phyloP scores from a whole-genome alignment of 2,888 invertebrate species.

The Aleiodes testaceus region DNA sequence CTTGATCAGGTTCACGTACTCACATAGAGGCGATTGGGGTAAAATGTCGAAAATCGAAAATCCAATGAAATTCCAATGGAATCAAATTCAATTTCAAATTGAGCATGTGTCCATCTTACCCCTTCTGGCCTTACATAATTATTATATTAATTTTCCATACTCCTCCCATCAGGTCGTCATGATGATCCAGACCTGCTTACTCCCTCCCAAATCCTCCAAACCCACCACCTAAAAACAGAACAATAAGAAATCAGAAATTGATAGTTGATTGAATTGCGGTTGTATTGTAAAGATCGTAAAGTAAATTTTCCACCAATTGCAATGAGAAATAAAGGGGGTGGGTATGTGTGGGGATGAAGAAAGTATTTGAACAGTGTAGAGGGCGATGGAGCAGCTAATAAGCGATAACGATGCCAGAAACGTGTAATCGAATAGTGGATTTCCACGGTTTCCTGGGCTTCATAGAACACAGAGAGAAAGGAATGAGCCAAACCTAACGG shows the following conservation, averaged over 20 bases:
- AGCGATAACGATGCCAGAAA: slow-evolving; percentile 65
- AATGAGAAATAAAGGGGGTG: not conserved
- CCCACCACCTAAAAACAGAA: slow-evolving; percentile 7
- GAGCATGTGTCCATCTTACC: no score
- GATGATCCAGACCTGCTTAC: no score
- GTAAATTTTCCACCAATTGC: slow-evolving; percentile 13
- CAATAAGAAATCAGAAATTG: slow-evolving; percentile 24
- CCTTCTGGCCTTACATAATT: no score
- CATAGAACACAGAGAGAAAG: not conserved
- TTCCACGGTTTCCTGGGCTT: slow-evolving; percentile 48
- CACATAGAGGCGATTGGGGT: no score
- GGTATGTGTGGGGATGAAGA: not conserved
- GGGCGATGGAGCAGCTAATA: slow-evolving; percentile 65
- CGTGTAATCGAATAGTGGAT: slow-evolving; percentile 66
- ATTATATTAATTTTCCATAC: no score
- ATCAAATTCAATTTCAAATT: no score
- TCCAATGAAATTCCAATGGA: no score
- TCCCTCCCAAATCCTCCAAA: not conserved
- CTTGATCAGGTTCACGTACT: no score
- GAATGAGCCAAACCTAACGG: not conserved
- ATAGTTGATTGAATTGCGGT: slow-evolving; percentile 18
- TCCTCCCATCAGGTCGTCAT: no score
- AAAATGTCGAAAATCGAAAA: no score
- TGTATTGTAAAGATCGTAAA: slow-evolving; percentile 19
- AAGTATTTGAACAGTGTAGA: slow-evolving; percentile 13